Evolutionary conservation across 1,140 invertebrate genomes (phyloP).

Genomic region (Drosophila oshimai): DNA sequence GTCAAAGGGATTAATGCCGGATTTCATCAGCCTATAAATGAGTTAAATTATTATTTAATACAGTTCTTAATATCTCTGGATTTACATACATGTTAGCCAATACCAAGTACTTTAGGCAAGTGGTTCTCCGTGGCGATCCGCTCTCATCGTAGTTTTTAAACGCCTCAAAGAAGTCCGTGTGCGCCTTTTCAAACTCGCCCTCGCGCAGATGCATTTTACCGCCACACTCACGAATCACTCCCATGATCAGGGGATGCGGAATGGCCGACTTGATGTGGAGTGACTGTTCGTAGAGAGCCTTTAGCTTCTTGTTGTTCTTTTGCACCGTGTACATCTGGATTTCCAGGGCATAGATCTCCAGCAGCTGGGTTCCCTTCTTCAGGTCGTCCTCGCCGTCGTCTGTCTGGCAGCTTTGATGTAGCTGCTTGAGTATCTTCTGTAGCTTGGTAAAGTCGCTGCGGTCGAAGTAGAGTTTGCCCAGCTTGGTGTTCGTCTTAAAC

Average conservation of each 20-base stretch:
- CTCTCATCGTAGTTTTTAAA: slow-evolving; percentile 99
- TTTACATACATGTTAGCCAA: slow-evolving; percentile 96
- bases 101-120: slow-evolving; percentile 99
- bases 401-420: slow-evolving; percentile 99
- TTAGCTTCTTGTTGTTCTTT: slow-evolving; percentile 99
- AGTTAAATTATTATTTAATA: not conserved
- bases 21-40: slow-evolving; percentile 95
- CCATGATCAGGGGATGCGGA: slow-evolving; percentile 99
- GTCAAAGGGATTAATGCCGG: slow-evolving; percentile 99
- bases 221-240: slow-evolving; percentile 99
- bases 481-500: slow-evolving; percentile 99
- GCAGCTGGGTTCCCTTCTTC: slow-evolving; percentile 98
- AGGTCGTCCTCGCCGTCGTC: slow-evolving; percentile 99
- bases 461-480: slow-evolving; percentile 99
- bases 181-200: slow-evolving; percentile 99
- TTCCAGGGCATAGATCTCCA: slow-evolving; percentile 99
- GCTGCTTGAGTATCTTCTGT: slow-evolving; percentile 97
- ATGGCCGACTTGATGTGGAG: slow-evolving; percentile 99
- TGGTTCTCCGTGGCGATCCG: slow-evolving; percentile 97
- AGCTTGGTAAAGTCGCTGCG: slow-evolving; percentile 96
- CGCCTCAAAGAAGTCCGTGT: slow-evolving; percentile 99
- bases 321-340: slow-evolving; percentile 99
- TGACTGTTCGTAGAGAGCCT: slow-evolving; percentile 98
- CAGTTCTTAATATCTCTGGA: fast-evolving
- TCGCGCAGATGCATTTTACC: slow-evolving; percentile 99